phyloP scores from a whole-genome alignment of 2,888 invertebrate genomes.

The Megaustenia siamemsis region DNA sequence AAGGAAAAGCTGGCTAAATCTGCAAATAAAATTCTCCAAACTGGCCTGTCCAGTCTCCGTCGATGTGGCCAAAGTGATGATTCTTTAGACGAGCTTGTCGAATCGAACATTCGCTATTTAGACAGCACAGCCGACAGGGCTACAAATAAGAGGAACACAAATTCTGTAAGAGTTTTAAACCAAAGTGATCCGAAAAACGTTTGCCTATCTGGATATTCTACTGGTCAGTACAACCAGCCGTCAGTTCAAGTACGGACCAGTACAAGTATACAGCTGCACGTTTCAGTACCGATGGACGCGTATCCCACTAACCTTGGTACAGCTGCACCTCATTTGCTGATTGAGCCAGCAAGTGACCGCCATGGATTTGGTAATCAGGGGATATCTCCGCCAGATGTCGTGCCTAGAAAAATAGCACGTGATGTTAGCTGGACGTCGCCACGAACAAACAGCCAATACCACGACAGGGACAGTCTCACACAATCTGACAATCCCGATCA shows the following conservation, averaged over 20 bases:
- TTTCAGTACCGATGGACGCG: constrained; percentile 11
- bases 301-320: neutral
- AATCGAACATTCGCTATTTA: constrained; percentile 74
- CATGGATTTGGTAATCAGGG: neutral
- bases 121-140: constrained; percentile 71
- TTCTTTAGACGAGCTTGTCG: constrained; percentile 73
- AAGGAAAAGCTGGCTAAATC: constrained; percentile 40
- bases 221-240: neutral
- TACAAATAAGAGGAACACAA: constrained; percentile 23
- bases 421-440: constrained; percentile 38
- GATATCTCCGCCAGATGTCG: constrained; percentile 33
- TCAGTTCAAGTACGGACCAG: constrained; percentile 41
- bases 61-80: constrained; percentile 63
- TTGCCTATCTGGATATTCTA: neutral
- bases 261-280: constrained; percentile 42
- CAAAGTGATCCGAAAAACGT: constrained; percentile 54
- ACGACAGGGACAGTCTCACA: constrained; percentile 62
- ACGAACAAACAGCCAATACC: constrained; percentile 47
- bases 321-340: neutral
- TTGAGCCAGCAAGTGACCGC: neutral
- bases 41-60: neutral
- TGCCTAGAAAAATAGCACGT: constrained; percentile 49
- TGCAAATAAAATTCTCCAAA: constrained; percentile 41
- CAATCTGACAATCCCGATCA: constrained; percentile 71
- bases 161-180: constrained; percentile 55